Evolutionary conservation across 2,113 vertebrate genomes (phyloP), one percentile per base, ranked within the genome.

Genomic region (Narcine bancroftii): DNA sequence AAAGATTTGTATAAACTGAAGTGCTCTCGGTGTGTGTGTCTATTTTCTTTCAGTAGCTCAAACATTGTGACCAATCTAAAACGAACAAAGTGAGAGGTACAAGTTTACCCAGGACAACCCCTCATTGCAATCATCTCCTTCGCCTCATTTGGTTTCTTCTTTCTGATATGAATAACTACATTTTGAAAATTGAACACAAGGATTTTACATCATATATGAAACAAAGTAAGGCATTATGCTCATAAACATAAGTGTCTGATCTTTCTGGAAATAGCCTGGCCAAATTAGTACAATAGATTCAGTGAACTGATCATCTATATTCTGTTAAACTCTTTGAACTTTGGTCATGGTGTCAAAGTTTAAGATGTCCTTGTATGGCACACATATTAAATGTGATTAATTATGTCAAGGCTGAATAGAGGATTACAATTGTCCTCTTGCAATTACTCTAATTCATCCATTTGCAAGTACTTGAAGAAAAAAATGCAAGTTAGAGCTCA

Each of bases 311-410:
- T 91, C 24, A 13, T 42, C 65, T 39, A 26, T 45, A 42, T 91
- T 45, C 89, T 47, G 63, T 21, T 91, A 39, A 45, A 45, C 89
- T 69, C 21, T 91, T 91, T 91, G 36, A 13, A 47, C 65, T 4
- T 66, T 63, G 69, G 24, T 47, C 65, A 91, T 36, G 24, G 0
- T 89, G 39, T 66, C 60, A 91, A 15, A 33, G 1, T 39, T 91
- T 91, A 39, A 89, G 63, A 29, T 47, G 6, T 91, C 39, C 65
- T 91, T 69, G 26, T 89, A 42, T 24, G 15, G 89, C 17, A 91
- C 33, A 47, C 39, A 89, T 45, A 65, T 89, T 89, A 63, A 63
- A 26, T 89, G 39, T 69, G 87, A 29, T 69, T 39, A 91, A 91
- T 91, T 91, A 69, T 66, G 19, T 69, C 29, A 42, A 91, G 63